Percentiles rank a stretch among this genome's conserved stretches.
Conservation (phyloP, 2,113 vertebrate genomes). For the Aplodontia rufa region DNA sequence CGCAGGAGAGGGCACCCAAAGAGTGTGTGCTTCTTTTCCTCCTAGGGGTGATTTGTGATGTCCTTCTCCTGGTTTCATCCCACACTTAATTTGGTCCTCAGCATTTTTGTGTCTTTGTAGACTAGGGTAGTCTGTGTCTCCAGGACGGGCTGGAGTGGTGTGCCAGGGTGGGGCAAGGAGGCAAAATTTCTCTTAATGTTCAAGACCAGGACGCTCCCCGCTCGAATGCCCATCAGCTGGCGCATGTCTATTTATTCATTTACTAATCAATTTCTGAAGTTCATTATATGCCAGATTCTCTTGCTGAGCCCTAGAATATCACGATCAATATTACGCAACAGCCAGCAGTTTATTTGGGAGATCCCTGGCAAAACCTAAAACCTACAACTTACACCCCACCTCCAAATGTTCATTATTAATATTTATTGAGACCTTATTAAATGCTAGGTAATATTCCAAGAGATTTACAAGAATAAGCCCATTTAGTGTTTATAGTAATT, state of each 20-base stretch:
- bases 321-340: background rate
- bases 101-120: background rate
- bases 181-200: background rate
- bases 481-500: background rate
- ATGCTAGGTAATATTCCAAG: background rate
- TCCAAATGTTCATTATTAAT: background rate
- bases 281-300: background rate
- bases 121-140: background rate
- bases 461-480: background rate
- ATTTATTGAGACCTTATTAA: background rate
- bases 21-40: background rate
- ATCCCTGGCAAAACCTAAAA: background rate
- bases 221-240: no score
- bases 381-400: no score
- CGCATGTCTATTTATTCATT: background rate
- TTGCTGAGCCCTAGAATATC: background rate
- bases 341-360: background rate
- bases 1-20: background rate
- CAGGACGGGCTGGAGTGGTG: accelerated
- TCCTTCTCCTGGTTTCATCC: background rate
- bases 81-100: background rate
- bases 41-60: conserved; percentile 21
- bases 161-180: background rate
- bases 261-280: background rate
- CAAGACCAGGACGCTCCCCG: no score